Evolutionary conservation across 2,113 vertebrate genomes (phyloP), one percentile per base, ranked within the genome.

Genomic region (Coptodon bakossiorum): DNA sequence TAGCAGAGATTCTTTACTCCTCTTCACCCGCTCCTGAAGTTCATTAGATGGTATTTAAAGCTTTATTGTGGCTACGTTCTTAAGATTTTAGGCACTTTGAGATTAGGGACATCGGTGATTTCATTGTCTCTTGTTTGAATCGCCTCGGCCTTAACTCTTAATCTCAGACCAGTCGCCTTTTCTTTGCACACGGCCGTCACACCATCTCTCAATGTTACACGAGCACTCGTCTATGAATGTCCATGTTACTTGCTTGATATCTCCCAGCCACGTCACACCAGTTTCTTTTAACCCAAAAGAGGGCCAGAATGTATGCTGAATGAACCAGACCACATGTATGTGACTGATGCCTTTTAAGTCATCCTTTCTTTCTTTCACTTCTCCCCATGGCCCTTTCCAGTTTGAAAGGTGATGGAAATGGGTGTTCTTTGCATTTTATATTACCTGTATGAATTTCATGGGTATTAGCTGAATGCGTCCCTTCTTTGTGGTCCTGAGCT

Each of bases 241-340:
- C 82, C 29, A 36, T n/a, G 27, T 29, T 5, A 22, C 56, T 68
- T 14, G 68, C 63, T 84, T 81, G 45, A 34, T 34, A 34, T 52
- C 61, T 85, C 22, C 29, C 63, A 79, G 89, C 87, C 88, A 90
- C 84, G 48, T 63, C 84, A 86, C 81, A 50, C 48, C 71, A 9
- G 94, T 95, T 90, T 95, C 89, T 80, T 86, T 27, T 83, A 86
- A 96, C 34, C 85, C 90, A 92, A 92, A 89, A 94, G 96, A 97
- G 96, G 96, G 97, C 97, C 97, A 96, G 97, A 97, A 98, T 98
- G 97, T 98, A 98, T 96, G 96, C 94, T 94, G 95, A 95, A 95
- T 96, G 87, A 95, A 93, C 94, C 96, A 95, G 95, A 96, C 96
- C 93, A 89, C 95, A 96, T 87, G 81, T 91, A 84, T 88, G 90